Base-by-base conservation (phyloP, 2,888 invertebrate species). In the Cataglyphis rosenhaueri region DNA sequence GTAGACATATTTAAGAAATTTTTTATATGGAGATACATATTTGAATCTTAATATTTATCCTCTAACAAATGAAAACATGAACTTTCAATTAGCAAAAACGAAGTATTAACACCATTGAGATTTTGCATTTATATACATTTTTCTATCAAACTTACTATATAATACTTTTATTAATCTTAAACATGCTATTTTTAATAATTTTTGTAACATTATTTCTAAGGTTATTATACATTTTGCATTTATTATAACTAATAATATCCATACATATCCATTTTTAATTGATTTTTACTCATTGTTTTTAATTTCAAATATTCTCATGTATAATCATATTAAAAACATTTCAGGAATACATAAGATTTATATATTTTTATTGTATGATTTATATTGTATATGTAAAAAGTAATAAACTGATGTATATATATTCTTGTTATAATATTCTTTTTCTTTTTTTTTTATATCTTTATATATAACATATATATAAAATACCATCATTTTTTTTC, bases 401-500 rank as follows among this genome's bases (percentile, higher is more conserved):
- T 76, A 87, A 89, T 86, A 89, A 88, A 89, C 62, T 83, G 35
- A 35, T 32, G 6, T 1, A 62, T 55, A 76, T 52, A 52, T 87
- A 88, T 74, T 86, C 88, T 88, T 88, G 81, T 88, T 87, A 88
- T 10, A 66, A 44, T 38, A 9, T 38, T 66, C 32, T 71, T 32
- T 35, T 8, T 9, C n/a, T 71, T 55, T 82, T 61, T 61, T 73
- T n/a, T 73, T n/a, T 48, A 48, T 6, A 0, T 0, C 1, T 62
- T 38, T 62, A 61, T 61, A 52, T 73, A 81, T 41, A 62, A 68
- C 21, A 41, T 32, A 59, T 18, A 66, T 25, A 21, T 57, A 70
- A 76, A 57, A 68, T 41, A 41, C 15, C 18, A 64, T n/a, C 57
- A 44, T 44, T 32, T 57, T 10, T 10, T 73, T 15, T 57, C 41